phyloP scores from a whole-genome alignment of 92 coral and sea anemone species.

The Epizoanthus ramosus region DNA sequence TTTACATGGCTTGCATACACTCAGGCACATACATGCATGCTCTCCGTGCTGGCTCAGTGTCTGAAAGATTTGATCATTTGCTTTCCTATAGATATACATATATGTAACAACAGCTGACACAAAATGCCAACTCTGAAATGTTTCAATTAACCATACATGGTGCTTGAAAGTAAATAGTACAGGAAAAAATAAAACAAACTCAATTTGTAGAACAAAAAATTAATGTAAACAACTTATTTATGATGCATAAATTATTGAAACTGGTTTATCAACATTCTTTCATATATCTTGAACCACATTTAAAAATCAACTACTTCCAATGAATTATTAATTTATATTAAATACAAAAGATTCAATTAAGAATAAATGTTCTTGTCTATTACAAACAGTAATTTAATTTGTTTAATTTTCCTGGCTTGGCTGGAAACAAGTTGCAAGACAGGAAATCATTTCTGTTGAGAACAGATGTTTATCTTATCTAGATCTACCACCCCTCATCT shows the following conservation, averaged over 20 bases:
- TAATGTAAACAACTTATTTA: background rate
- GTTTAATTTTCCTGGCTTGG: conserved; percentile 24
- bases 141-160: background rate
- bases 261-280: too few relatives aligned
- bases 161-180: background rate
- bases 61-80: background rate
- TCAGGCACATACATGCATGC: background rate
- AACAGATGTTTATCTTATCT: too few relatives aligned
- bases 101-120: background rate
- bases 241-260: too few relatives aligned
- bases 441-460: background rate
- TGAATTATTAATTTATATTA: background rate
- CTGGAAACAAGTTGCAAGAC: background rate
- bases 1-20: background rate
- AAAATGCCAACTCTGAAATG: background rate
- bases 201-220: background rate
- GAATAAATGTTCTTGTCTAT: background rate
- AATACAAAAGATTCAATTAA: background rate
- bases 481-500: too few relatives aligned
- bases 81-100: background rate
- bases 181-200: background rate
- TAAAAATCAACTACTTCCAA: too few relatives aligned
- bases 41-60: background rate
- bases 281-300: too few relatives aligned
- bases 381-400: background rate